These are phyloP conservation scores for Agapornis roseicollis DNA, from an alignment of 2,113 vertebrate species.

Conservation along the genomic window DNA sequence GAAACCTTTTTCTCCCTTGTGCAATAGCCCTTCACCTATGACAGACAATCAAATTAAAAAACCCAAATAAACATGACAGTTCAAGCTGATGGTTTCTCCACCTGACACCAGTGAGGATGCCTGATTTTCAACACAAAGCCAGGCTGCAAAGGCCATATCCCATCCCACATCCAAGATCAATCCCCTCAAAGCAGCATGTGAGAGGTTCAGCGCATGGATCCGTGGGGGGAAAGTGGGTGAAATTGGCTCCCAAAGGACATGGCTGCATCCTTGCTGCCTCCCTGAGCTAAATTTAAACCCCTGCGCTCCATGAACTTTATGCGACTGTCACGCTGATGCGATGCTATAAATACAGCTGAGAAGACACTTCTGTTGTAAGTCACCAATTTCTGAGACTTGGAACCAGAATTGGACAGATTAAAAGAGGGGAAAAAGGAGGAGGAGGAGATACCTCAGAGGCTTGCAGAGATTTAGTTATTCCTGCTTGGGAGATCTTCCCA, in stretches of 20 bases:
- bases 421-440: neutral
- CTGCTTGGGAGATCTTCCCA: neutral
- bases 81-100: neutral
- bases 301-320: slow-evolving; percentile 14
- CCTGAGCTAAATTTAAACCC: neutral
- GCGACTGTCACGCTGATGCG: neutral
- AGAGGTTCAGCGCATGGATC: neutral
- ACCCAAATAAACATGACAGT: neutral
- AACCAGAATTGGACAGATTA: neutral
- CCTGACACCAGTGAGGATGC: accelerated
- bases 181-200: accelerated
- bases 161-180: neutral
- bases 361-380: slow-evolving; percentile 62
- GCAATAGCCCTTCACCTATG: neutral
- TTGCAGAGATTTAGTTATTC: neutral
- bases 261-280: neutral
- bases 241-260: neutral
- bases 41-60: neutral
- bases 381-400: slow-evolving; percentile 16
- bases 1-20: neutral
- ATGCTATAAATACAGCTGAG: slow-evolving; percentile 34
- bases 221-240: neutral
- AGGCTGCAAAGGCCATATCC: neutral
- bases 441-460: neutral
- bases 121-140: neutral